Evolutionary conservation across 1,140 invertebrate species (phyloP).

Genomic region (Ceratitis capitata): DNA sequence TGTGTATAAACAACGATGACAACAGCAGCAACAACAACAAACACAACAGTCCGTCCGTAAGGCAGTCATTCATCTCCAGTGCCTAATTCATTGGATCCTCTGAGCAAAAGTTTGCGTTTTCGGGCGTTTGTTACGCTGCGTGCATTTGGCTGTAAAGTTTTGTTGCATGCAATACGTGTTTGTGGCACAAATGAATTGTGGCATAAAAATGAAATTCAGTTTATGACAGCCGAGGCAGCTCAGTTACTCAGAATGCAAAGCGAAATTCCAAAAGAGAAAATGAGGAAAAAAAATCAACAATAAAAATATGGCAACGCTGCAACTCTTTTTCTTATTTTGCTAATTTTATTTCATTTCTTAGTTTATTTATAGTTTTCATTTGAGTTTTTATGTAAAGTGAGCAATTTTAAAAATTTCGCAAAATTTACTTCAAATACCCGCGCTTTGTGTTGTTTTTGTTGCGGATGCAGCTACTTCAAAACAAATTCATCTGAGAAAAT

Average conservation of each 20-base stretch:
- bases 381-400: background rate
- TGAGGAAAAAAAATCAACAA: background rate
- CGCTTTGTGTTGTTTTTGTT: background rate
- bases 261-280: background rate
- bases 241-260: background rate
- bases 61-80: background rate
- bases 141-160: background rate
- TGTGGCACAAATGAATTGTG: conserved; percentile 37
- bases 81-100: background rate
- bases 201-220: conserved; percentile 34
- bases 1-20: background rate
- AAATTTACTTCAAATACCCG: background rate
- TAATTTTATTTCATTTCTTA: too few species aligned
- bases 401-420: background rate
- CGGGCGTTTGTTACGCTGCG: background rate
- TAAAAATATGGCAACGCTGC: background rate
- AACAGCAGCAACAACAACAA: background rate
- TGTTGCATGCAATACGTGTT: conserved; percentile 29
- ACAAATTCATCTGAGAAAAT: background rate
- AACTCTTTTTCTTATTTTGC: background rate
- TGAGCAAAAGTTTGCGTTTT: conserved; percentile 22
- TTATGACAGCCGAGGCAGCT: conserved; percentile 8
- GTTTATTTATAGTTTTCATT: background rate
- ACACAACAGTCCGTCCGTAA: background rate
- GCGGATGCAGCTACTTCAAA: background rate